A percentile compares a stretch with the other conserved stretches of the same genome.
phyloP scores from a whole-genome alignment of 2,888 invertebrate species.

The Andrena chrysosceles region DNA sequence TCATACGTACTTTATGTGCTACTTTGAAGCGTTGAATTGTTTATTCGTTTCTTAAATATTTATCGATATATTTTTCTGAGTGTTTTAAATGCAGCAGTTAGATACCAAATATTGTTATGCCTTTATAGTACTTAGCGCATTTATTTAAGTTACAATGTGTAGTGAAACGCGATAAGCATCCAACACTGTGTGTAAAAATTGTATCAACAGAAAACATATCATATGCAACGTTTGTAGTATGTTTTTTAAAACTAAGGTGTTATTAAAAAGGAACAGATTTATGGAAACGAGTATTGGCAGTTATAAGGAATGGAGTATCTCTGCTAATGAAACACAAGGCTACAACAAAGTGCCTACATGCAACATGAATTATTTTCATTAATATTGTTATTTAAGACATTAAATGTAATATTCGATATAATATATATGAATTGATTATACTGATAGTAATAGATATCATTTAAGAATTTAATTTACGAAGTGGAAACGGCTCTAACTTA shows the following conservation, averaged over 20 bases:
- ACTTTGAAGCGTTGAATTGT: neutral
- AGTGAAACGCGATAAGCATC: neutral
- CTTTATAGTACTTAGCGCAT: slow-evolving; percentile 25
- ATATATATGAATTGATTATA: slow-evolving; percentile 25
- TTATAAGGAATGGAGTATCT: slow-evolving; percentile 27
- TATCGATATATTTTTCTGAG: slow-evolving; percentile 21
- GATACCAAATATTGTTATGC: slow-evolving; percentile 20
- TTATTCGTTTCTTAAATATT: slow-evolving; percentile 11
- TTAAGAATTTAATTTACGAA: neutral
- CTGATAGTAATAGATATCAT: neutral
- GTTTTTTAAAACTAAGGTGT: slow-evolving; percentile 44
- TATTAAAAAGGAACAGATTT: slow-evolving; percentile 22
- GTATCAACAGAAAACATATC: slow-evolving; percentile 60
- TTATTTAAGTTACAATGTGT: slow-evolving; percentile 25
- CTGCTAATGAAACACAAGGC: slow-evolving; percentile 55
- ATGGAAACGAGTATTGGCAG: slow-evolving; percentile 36
- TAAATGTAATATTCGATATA: slow-evolving; percentile 22
- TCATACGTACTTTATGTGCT: neutral
- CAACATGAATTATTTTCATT: slow-evolving; percentile 49
- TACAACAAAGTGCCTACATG: slow-evolving; percentile 69
- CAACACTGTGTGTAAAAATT: slow-evolving; percentile 43
- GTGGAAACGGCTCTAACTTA: neutral
- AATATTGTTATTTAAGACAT: slow-evolving; percentile 24
- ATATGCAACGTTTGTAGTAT: slow-evolving; percentile 40
- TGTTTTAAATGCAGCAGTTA: slow-evolving; percentile 6